phyloP scores from a whole-genome alignment of 2,888 invertebrate genomes.

The Blomia tropicalis region DNA sequence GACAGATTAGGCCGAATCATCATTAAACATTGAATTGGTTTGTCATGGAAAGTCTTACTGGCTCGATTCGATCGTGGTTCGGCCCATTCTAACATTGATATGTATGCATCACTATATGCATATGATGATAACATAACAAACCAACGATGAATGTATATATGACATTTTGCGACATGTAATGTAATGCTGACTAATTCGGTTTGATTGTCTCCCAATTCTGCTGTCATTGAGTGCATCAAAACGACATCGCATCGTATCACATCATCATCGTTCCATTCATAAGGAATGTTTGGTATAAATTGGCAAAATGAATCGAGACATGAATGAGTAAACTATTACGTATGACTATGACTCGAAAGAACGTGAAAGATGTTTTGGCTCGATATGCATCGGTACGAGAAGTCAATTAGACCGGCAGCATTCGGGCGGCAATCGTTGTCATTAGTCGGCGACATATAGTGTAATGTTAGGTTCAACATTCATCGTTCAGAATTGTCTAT shows the following conservation, averaged over 20 bases:
- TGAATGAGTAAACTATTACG: background rate
- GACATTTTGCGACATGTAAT: background rate
- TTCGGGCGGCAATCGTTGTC: background rate
- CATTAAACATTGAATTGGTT: constrained; percentile 8
- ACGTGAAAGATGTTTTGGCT: background rate
- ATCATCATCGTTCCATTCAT: background rate
- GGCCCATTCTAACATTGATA: no score
- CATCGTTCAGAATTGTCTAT: constrained; percentile 6
- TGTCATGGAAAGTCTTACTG: background rate
- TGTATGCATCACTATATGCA: no score
- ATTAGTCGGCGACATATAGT: background rate
- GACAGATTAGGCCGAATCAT: no score
- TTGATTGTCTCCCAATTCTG: background rate
- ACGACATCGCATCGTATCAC: no score
- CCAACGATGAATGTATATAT: no score
- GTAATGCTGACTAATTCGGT: background rate
- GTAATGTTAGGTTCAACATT: background rate
- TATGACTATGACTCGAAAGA: background rate
- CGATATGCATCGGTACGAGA: constrained; percentile 6
- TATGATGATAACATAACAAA: no score
- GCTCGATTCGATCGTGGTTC: no score
- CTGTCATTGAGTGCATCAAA: background rate
- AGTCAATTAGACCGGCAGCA: constrained; percentile 8
- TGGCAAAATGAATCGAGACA: constrained; percentile 7
- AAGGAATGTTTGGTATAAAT: constrained; percentile 9